Percentiles rank a stretch among this genome's conserved stretches.
Conservation (phyloP, 2,888 invertebrate species). For the Drosophila leonis region DNA sequence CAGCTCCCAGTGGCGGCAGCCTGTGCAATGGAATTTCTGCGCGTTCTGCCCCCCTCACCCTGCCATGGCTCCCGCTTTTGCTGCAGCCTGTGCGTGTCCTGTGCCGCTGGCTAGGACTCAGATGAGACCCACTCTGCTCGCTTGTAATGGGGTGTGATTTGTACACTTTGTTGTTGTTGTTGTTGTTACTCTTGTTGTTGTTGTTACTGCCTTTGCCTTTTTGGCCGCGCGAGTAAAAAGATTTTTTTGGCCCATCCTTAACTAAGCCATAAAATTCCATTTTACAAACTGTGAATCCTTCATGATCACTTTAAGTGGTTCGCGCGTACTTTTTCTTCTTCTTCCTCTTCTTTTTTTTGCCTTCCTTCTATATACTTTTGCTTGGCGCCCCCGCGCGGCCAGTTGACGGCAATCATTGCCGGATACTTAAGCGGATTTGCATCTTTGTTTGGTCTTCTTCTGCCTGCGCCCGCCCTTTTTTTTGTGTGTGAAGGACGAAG, state of each 20-base stretch:
- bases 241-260: constrained; percentile 34
- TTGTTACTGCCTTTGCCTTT: constrained; percentile 49
- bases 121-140: constrained; percentile 6
- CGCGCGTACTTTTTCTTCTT: constrained; percentile 59
- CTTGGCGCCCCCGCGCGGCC: constrained; percentile 14
- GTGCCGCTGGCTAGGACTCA: constrained; percentile 35
- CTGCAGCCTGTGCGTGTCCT: constrained; percentile 56
- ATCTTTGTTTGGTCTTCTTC: constrained; percentile 61
- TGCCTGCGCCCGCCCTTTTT: not conserved
- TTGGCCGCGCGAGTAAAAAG: constrained; percentile 39
- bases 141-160: constrained; percentile 83
- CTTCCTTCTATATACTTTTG: not conserved
- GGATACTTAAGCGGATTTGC: constrained; percentile 83
- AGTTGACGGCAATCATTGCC: constrained; percentile 76
- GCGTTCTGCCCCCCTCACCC: constrained; percentile 13
- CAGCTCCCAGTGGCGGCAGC: constrained; percentile 5
- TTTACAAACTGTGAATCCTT: constrained; percentile 85
- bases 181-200: constrained; percentile 18
- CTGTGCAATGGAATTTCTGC: constrained; percentile 43
- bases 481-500: constrained; percentile 8
- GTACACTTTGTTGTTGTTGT: constrained; percentile 66
- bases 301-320: constrained; percentile 85
- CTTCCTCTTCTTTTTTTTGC: constrained; percentile 6
- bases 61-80: not conserved
- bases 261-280: constrained; percentile 83